These are phyloP conservation scores for Amphipoea oculea DNA, from an alignment of 2,888 invertebrate genomes.

Conservation along the genomic window DNA sequence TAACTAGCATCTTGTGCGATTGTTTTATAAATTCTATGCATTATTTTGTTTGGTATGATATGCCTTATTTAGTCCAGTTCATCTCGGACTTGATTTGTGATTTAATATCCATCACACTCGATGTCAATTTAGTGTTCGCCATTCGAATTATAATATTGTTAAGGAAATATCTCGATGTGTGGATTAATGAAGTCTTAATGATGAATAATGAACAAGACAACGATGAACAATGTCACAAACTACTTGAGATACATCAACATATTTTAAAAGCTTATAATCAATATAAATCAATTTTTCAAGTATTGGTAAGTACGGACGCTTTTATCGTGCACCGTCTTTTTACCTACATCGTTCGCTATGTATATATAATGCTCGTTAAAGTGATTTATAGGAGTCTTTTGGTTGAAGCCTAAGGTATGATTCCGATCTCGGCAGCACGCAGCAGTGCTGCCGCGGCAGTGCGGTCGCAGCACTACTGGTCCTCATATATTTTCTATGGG, in stretches of 20 bases:
- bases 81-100: slow-evolving; percentile 8
- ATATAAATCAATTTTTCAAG: slow-evolving; percentile 45
- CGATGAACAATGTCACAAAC: slow-evolving; percentile 8
- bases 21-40: neutral
- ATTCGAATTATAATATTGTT: slow-evolving; percentile 38
- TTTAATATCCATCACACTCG: neutral
- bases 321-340: too few relatives aligned
- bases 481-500: too few relatives aligned
- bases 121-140: slow-evolving; percentile 41
- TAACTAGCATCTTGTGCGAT: neutral
- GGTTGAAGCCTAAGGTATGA: too few relatives aligned
- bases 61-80: neutral
- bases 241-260: slow-evolving; percentile 22
- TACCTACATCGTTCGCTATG: too few relatives aligned
- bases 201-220: neutral
- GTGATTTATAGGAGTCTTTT: too few relatives aligned
- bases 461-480: too few relatives aligned
- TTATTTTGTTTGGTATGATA: neutral
- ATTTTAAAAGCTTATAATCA: slow-evolving; percentile 46
- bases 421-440: too few relatives aligned
- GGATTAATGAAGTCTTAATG: neutral
- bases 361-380: too few relatives aligned
- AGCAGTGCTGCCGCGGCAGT: too few relatives aligned
- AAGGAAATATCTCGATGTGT: slow-evolving; percentile 27
- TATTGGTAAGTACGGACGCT: slow-evolving; percentile 38